phyloP scores from a whole-genome alignment of 2,797 vertebrate species.

The Lacerta viridis region DNA sequence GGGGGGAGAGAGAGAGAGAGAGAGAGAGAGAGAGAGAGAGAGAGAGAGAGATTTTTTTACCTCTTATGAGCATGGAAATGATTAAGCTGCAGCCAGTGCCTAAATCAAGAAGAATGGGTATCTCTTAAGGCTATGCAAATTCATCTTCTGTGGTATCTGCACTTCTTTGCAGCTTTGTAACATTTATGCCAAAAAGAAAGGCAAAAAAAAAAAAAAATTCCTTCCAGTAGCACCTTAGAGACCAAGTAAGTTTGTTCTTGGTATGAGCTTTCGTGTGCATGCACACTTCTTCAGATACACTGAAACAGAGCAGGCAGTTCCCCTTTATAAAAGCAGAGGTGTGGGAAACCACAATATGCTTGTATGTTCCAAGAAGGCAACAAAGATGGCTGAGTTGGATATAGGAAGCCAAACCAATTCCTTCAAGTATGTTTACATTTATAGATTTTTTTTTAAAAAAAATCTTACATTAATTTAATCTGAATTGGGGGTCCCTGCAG shows the following conservation, averaged over 20 bases:
- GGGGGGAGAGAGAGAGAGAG: fast-evolving
- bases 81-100: background rate
- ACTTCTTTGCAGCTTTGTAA: background rate
- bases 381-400: background rate
- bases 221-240: too few relatives aligned
- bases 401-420: background rate
- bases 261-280: too few relatives aligned
- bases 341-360: background rate
- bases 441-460: too few relatives aligned
- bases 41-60: background rate
- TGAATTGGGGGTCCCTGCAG: background rate
- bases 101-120: background rate
- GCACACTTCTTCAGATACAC: too few relatives aligned
- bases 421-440: background rate
- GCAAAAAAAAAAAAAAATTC: too few relatives aligned
- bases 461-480: too few relatives aligned
- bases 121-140: background rate
- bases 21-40: background rate
- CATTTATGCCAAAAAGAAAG: background rate
- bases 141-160: background rate
- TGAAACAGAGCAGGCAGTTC: background rate
- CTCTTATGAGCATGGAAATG: constrained; percentile 5
- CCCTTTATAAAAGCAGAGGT: background rate
- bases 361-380: background rate
- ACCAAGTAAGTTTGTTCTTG: too few relatives aligned